Evolutionary conservation across 1,140 invertebrate species (phyloP).

Genomic region (Leguminivora glycinivorella): DNA sequence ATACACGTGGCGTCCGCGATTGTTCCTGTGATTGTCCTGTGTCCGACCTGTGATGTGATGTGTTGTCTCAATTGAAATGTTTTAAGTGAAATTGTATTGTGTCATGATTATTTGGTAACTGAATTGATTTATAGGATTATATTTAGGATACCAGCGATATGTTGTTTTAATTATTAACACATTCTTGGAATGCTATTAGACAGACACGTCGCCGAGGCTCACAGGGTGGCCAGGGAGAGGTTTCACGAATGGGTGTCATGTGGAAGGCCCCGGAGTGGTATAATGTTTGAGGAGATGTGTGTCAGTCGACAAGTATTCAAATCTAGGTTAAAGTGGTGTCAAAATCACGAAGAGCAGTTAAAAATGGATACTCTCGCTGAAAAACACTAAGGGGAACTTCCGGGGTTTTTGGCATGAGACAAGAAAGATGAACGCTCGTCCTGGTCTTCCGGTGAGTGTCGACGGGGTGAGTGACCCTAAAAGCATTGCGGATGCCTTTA

Average conservation of each 20-base stretch:
- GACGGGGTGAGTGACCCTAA: background rate
- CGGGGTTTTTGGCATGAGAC: background rate
- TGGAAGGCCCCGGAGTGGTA: background rate
- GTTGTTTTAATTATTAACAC: conserved; percentile 6
- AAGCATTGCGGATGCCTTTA: background rate
- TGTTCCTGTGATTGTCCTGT: conserved; percentile 5
- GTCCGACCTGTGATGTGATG: background rate
- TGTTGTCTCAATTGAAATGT: conserved; percentile 7
- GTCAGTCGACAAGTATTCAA: background rate
- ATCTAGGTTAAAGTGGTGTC: background rate
- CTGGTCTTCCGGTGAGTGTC: background rate
- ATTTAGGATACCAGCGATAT: background rate
- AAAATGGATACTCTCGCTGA: background rate
- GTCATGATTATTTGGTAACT: background rate
- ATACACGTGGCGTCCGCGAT: background rate
- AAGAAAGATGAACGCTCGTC: background rate
- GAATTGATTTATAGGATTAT: background rate
- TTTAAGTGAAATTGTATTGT: conserved; percentile 20
- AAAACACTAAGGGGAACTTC: background rate
- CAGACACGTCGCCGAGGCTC: background rate
- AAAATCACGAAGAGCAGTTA: too few species aligned
- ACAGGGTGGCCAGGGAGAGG: background rate
- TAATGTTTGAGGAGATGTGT: background rate
- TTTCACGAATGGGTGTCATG: background rate
- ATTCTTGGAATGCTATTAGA: too few species aligned